These are phyloP conservation scores for Todiramphus saurophagus DNA, from an alignment of 2,113 vertebrate species.

Conservation along the genomic window DNA sequence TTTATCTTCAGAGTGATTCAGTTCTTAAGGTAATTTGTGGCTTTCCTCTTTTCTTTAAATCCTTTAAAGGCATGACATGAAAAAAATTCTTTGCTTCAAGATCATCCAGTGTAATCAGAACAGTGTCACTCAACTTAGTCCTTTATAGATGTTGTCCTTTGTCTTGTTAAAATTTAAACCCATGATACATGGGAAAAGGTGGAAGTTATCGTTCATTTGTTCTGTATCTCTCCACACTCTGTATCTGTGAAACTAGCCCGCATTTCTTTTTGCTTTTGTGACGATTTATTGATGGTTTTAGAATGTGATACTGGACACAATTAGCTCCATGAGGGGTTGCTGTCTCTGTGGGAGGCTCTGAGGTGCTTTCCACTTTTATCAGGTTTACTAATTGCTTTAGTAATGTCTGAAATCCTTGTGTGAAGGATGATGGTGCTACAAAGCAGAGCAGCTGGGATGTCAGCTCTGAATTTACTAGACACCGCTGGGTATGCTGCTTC, in stretches of 20 bases:
- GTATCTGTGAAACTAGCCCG: background rate
- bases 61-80: constrained; percentile 44
- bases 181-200: constrained; percentile 43
- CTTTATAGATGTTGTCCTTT: constrained; percentile 1
- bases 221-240: background rate
- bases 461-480: background rate
- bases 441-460: background rate
- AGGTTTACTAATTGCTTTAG: background rate
- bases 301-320: background rate
- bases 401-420: background rate
- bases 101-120: constrained; percentile 61
- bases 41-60: constrained; percentile 52
- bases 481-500: background rate
- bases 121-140: constrained; percentile 40
- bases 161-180: constrained; percentile 64
- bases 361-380: background rate
- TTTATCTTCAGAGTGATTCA: constrained; percentile 37
- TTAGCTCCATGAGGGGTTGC: background rate
- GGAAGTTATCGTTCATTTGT: constrained; percentile 20
- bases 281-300: background rate
- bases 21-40: constrained; percentile 66
- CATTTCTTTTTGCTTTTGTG: background rate
- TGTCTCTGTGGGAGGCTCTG: background rate
- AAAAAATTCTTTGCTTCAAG: constrained; percentile 61
- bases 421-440: background rate